These are phyloP conservation scores for Crotalus horridus DNA, from an alignment of 2,113 vertebrate genomes.

Conservation along the genomic window DNA sequence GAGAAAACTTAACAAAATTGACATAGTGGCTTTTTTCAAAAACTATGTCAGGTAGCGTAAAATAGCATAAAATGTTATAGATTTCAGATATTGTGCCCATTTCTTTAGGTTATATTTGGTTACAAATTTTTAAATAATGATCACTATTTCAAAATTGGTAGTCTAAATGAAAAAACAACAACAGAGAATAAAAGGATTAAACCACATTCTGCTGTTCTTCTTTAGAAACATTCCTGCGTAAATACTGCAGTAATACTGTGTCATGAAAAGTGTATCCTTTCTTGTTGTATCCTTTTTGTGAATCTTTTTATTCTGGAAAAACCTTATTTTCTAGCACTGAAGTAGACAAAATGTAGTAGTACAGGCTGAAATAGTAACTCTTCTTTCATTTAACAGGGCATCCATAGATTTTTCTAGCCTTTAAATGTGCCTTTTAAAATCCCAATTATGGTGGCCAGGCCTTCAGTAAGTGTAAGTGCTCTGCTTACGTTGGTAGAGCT, in stretches of 20 bases:
- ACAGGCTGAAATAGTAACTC: not conserved
- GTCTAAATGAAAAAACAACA: slow-evolving; percentile 54
- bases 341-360: slow-evolving; percentile 38
- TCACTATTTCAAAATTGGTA: slow-evolving; percentile 44
- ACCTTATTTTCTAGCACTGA: slow-evolving; percentile 35
- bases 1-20: slow-evolving; percentile 13
- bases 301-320: slow-evolving; percentile 46
- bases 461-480: slow-evolving; percentile 9
- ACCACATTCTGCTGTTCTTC: slow-evolving; percentile 79
- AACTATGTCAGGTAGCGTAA: slow-evolving; percentile 4
- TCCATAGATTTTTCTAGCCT: not conserved
- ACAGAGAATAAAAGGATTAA: slow-evolving; percentile 70
- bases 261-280: slow-evolving; percentile 84
- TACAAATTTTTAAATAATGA: slow-evolving; percentile 15
- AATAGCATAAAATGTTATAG: slow-evolving; percentile 14
- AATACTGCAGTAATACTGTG: slow-evolving; percentile 78
- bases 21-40: not conserved
- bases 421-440: slow-evolving; percentile 7
- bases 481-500: not conserved
- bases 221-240: slow-evolving; percentile 80
- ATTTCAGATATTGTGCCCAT: slow-evolving; percentile 31
- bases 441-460: not conserved
- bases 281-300: slow-evolving; percentile 81
- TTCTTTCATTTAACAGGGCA: slow-evolving; percentile 6
- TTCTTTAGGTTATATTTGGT: slow-evolving; percentile 23